These are phyloP conservation scores for Dendrophyllia cribrosa DNA, from an alignment of 64 coral and sea anemone genomes.

Conservation along the genomic window DNA sequence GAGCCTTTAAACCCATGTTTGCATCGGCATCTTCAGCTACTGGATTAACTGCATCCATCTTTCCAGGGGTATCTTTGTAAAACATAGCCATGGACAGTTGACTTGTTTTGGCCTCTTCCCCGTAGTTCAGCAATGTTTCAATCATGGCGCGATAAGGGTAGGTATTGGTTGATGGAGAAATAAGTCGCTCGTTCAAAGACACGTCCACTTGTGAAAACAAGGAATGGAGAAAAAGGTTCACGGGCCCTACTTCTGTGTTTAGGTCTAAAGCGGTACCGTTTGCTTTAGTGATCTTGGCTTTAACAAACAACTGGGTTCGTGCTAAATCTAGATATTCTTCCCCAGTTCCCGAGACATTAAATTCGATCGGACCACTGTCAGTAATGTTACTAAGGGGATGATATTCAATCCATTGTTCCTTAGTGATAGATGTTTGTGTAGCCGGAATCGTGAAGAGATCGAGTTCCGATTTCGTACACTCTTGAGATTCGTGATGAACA, in stretches of 20 bases:
- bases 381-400: not conserved
- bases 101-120: too few relatives aligned
- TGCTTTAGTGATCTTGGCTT: constrained; percentile 32
- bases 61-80: too few relatives aligned
- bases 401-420: constrained; percentile 16
- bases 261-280: constrained; percentile 16
- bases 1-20: too few relatives aligned
- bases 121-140: too few relatives aligned
- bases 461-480: constrained; percentile 30
- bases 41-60: too few relatives aligned
- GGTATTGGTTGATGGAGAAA: too few relatives aligned
- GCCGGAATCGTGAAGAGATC: constrained; percentile 10
- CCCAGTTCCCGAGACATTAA: constrained; percentile 9
- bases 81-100: too few relatives aligned
- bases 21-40: too few relatives aligned
- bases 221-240: constrained; percentile 7
- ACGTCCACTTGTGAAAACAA: constrained; percentile 23
- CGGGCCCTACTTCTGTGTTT: constrained; percentile 16
- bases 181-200: too few relatives aligned
- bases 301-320: constrained; percentile 21
- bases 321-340: constrained; percentile 13
- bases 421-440: constrained; percentile 1
- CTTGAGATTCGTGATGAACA: not conserved
- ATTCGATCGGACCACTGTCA: not conserved
- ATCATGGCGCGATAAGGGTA: too few relatives aligned